These are phyloP conservation scores for Hipposideros larvatus DNA, from an alignment of 2,797 vertebrate species.

Conservation along the genomic window DNA sequence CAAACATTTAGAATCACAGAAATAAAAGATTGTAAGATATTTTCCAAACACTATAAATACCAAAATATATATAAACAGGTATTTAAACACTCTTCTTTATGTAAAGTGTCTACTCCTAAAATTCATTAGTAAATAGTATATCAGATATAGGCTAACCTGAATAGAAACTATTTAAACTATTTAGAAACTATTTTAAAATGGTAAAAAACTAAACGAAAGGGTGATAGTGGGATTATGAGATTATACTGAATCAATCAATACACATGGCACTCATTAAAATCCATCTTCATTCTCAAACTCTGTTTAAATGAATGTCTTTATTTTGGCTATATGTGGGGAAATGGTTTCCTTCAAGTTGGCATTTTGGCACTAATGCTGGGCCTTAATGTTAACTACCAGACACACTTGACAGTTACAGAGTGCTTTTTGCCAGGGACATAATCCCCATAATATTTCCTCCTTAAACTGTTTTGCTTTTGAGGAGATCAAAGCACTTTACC, in stretches of 20 bases:
- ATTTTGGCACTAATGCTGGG: neutral
- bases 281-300: slow-evolving; percentile 30
- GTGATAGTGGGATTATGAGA: neutral
- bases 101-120: neutral
- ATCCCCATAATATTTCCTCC: slow-evolving; percentile 41
- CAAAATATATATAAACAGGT: neutral
- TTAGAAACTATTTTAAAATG: neutral
- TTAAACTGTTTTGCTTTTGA: slow-evolving; percentile 56
- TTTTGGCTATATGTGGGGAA: neutral
- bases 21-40: neutral
- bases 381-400: slow-evolving; percentile 13
- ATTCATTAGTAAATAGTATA: neutral
- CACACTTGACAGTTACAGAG: neutral
- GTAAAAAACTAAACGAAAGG: neutral
- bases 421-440: slow-evolving; percentile 37
- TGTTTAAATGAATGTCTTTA: slow-evolving; percentile 3
- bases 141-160: neutral
- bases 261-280: slow-evolving; percentile 10
- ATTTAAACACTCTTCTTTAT: slow-evolving; percentile 18
- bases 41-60: neutral
- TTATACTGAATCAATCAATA: neutral
- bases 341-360: neutral
- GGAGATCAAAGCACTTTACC: slow-evolving; percentile 26
- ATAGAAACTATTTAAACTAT: neutral
- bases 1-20: slow-evolving; percentile 5